A percentile compares a stretch with the other conserved stretches of the same genome.
Evolutionary conservation across 2,113 vertebrate species (phyloP).

Genomic region (Panthera tigris): DNA sequence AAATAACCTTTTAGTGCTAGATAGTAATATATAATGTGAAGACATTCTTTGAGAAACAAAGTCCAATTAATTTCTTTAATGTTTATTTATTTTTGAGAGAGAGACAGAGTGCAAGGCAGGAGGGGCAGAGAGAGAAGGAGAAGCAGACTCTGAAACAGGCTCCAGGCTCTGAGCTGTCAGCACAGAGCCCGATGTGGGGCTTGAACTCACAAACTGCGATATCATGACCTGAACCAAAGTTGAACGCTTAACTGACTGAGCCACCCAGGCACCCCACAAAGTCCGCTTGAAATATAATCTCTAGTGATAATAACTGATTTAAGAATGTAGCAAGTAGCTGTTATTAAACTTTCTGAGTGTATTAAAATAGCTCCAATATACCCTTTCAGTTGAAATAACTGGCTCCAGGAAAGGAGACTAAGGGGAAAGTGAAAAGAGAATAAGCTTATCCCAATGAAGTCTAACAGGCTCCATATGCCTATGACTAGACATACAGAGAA

Average conservation of each 20-base stretch:
- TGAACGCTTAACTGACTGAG: too few species aligned
- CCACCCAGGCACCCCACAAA: too few species aligned
- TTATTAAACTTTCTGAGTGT: neutral
- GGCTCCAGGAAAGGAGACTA: neutral
- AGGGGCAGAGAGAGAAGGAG: too few species aligned
- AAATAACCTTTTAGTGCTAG: neutral
- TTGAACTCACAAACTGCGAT: too few species aligned
- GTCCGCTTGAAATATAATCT: neutral
- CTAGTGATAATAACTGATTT: neutral
- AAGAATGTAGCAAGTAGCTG: neutral
- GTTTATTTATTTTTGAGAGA: too few species aligned
- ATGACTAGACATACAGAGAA: neutral
- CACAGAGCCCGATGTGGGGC: too few species aligned
- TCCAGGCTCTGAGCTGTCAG: too few species aligned
- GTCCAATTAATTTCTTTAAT: neutral
- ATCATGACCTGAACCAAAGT: too few species aligned
- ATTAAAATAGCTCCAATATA: neutral
- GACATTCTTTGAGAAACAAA: neutral
- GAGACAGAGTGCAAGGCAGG: too few species aligned
- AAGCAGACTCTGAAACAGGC: too few species aligned
- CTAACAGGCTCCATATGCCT: neutral
- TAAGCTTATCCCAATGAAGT: neutral
- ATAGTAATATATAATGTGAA: neutral
- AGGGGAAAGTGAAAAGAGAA: neutral
- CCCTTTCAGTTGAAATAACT: neutral